Percentiles rank a stretch among this genome's conserved stretches.
These are phyloP conservation scores for Lycia hirtaria DNA, from an alignment of 2,888 invertebrate genomes.

Conservation along the genomic window DNA sequence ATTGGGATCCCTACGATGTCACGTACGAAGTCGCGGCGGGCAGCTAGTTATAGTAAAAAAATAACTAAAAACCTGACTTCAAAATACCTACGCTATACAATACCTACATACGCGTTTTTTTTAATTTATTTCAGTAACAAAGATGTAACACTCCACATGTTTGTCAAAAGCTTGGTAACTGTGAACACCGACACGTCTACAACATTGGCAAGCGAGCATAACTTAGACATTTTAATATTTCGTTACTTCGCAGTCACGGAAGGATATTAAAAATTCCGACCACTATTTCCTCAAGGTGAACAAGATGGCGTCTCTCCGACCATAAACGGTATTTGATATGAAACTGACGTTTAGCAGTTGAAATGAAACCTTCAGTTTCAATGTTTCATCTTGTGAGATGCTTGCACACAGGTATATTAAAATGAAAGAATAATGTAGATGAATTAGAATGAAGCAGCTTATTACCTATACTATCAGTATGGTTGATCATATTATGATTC, in stretches of 20 bases:
- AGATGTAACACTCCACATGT: no score
- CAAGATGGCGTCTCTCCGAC: conserved; percentile 17
- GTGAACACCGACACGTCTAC: neutral
- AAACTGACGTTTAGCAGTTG: conserved; percentile 13
- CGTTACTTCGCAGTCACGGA: conserved; percentile 45
- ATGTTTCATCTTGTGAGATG: conserved; percentile 2
- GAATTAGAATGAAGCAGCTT: neutral
- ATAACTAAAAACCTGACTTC: no score
- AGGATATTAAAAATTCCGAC: conserved; percentile 64
- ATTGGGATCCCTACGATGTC: no score
- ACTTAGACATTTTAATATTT: conserved; percentile 62
- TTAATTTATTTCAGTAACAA: no score
- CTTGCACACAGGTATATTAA: no score
- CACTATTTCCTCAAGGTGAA: conserved; percentile 41
- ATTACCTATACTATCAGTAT: no score
- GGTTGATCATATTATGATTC: no score
- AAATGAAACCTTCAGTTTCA: conserved; percentile 13
- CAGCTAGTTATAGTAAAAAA: no score
- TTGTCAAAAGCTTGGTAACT: neutral
- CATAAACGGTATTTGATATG: conserved; percentile 9
- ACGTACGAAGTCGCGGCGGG: no score
- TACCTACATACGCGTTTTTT: no score
- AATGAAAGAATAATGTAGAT: neutral
- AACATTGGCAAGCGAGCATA: conserved; percentile 46
- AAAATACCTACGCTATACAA: no score